Percentiles rank a stretch among this genome's conserved stretches.
Evolutionary conservation across 2,888 invertebrate genomes (phyloP).

Genomic region (Caprella mutica): DNA sequence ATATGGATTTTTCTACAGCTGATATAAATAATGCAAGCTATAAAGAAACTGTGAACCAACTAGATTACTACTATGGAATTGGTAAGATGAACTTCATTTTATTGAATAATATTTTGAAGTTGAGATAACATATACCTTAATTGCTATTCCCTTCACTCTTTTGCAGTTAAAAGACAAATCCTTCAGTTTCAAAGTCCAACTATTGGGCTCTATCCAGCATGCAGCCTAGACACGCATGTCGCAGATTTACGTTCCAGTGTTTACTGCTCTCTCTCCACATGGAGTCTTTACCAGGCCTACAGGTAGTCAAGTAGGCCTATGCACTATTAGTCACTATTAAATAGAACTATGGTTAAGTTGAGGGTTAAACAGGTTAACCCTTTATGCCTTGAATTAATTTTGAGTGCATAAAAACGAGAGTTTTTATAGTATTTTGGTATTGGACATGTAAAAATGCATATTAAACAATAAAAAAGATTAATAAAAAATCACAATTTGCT

Average conservation of each 20-base stretch:
- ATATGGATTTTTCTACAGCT: slow-evolving; percentile 4
- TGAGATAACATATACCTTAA: background rate
- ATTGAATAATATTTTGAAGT: background rate
- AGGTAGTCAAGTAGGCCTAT: too few species aligned
- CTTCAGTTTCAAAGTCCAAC: slow-evolving; percentile 84
- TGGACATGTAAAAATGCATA: too few species aligned
- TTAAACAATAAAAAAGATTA: too few species aligned
- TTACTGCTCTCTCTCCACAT: slow-evolving; percentile 90
- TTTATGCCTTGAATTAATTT: too few species aligned
- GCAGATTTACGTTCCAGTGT: slow-evolving; percentile 85
- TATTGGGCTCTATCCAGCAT: slow-evolving; percentile 80
- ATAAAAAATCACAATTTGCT: too few species aligned
- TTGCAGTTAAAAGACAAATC: slow-evolving; percentile 76
- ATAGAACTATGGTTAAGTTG: too few species aligned
- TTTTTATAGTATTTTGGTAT: too few species aligned
- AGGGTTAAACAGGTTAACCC: too few species aligned
- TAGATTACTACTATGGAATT: slow-evolving; percentile 87
- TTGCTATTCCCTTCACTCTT: slow-evolving; percentile 34
- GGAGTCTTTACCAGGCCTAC: slow-evolving; percentile 94
- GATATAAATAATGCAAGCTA: slow-evolving; percentile 16
- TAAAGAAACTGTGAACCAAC: slow-evolving; percentile 41
- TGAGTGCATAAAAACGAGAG: too few species aligned
- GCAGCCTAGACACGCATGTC: slow-evolving; percentile 67
- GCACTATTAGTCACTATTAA: too few species aligned
- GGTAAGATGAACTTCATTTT: slow-evolving; percentile 48